Conservation (phyloP, 53 echinoderm and acorn worm genomes). For the Echinometra lucunter region DNA sequence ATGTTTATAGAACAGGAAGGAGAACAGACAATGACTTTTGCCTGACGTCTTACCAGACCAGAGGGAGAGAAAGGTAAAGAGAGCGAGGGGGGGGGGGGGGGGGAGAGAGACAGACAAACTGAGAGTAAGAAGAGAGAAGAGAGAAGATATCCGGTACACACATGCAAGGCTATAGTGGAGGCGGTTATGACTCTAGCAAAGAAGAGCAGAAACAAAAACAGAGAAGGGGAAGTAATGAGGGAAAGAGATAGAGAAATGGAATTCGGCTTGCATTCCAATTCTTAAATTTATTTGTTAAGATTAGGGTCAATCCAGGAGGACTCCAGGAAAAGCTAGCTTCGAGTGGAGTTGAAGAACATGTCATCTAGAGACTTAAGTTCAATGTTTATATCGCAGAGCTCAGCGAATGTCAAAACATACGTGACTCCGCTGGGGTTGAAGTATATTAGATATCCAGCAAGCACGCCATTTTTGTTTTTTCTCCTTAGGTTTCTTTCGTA, state of each 20-base stretch:
- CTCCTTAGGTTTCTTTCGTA: neutral
- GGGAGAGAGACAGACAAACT: neutral
- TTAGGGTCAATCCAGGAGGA: conserved; percentile 25
- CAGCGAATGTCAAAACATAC: conserved; percentile 39
- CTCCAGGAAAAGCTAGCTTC: conserved; percentile 4
- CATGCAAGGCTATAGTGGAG: neutral
- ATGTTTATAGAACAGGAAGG: neutral
- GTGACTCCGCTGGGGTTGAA: neutral
- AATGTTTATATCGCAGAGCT: conserved; percentile 20
- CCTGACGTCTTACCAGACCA: neutral
- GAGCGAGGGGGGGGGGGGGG: neutral
- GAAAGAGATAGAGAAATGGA: neutral
- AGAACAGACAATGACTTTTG: neutral
- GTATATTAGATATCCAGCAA: neutral
- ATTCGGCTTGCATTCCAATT: conserved; percentile 39
- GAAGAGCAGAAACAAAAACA: neutral
- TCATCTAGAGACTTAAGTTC: conserved; percentile 2
- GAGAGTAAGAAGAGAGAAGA: neutral
- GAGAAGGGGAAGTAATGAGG: neutral
- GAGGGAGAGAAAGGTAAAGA: neutral
- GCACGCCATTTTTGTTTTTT: neutral
- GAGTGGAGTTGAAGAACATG: neutral
- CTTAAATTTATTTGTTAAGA: conserved; percentile 44
- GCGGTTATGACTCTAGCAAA: neutral
- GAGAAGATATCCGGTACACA: neutral